Conservation (phyloP, 2,888 invertebrate genomes). For the Teinopalpus imperialis region DNA sequence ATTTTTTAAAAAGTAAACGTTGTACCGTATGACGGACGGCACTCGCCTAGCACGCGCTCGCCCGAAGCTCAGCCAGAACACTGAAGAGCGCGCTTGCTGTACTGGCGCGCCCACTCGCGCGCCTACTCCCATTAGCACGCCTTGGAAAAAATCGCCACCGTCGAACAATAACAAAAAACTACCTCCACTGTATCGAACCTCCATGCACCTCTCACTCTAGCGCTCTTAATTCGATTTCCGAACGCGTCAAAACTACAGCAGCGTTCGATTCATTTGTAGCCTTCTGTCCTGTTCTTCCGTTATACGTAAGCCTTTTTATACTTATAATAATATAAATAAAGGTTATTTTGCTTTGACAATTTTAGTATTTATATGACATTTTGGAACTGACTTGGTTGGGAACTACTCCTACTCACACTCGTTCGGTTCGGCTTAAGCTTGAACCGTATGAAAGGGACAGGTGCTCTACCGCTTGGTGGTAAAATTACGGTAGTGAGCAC, state of each 20-base stretch:
- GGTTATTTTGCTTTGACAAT: slow-evolving; percentile 33
- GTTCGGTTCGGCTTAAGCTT: slow-evolving; percentile 76
- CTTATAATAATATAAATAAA: slow-evolving; percentile 33
- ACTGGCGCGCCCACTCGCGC: slow-evolving; percentile 78
- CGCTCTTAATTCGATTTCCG: slow-evolving; percentile 79
- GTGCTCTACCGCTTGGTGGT: slow-evolving; percentile 75
- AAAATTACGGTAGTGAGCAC: slow-evolving; percentile 82
- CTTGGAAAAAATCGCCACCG: slow-evolving; percentile 76
- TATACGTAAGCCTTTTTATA: slow-evolving; percentile 29
- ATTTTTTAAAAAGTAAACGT: slow-evolving; percentile 41
- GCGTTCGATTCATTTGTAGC: slow-evolving; percentile 71
- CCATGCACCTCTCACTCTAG: slow-evolving; percentile 76
- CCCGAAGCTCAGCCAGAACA: slow-evolving; percentile 80
- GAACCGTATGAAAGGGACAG: slow-evolving; percentile 80
- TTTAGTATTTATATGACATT: slow-evolving; percentile 41
- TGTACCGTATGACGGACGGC: slow-evolving; percentile 43
- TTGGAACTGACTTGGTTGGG: slow-evolving; percentile 38
- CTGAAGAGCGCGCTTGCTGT: slow-evolving; percentile 80
- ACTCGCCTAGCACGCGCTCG: slow-evolving; percentile 72
- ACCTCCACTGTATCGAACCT: slow-evolving; percentile 65
- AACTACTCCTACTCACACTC: slow-evolving; percentile 82
- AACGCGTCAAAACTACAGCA: slow-evolving; percentile 78
- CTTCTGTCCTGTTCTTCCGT: slow-evolving; percentile 71
- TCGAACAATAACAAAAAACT: slow-evolving; percentile 78
- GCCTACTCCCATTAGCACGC: slow-evolving; percentile 81